phyloP scores from a whole-genome alignment of 2,888 invertebrate genomes.

The Alsophila aescularia region DNA sequence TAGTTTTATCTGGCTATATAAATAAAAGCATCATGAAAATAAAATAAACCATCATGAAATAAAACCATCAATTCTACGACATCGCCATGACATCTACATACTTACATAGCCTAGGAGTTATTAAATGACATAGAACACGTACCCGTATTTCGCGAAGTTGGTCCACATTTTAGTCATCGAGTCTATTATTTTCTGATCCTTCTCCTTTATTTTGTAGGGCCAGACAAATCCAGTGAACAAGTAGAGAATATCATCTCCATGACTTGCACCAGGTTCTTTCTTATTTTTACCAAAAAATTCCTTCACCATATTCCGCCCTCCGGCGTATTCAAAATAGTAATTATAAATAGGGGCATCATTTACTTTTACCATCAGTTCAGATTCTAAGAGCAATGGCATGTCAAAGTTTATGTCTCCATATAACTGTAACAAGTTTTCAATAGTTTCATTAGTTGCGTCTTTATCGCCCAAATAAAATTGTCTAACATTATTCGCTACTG shows the following conservation, averaged over 20 bases:
- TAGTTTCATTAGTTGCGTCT: constrained; percentile 58
- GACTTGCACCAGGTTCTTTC: constrained; percentile 54
- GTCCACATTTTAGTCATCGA: constrained; percentile 63
- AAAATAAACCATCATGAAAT: no score
- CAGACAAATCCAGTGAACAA: constrained; percentile 52
- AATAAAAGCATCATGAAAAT: no score
- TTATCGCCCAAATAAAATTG: constrained; percentile 72
- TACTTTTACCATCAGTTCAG: constrained; percentile 44
- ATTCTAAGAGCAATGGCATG: constrained; percentile 53
- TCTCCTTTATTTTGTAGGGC: constrained; percentile 46
- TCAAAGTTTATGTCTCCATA: constrained; percentile 61
- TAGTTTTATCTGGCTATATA: no score
- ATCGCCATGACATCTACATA: no score
- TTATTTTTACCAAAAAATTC: constrained; percentile 35
- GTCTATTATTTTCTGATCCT: constrained; percentile 52
- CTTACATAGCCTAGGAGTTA: no score
- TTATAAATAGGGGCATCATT: constrained; percentile 54
- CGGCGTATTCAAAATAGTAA: constrained; percentile 60
- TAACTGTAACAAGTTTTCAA: constrained; percentile 54
- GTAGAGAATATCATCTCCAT: constrained; percentile 62
- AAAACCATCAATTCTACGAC: no score
- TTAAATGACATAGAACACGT: no score
- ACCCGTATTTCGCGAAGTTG: constrained; percentile 68
- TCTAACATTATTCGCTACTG: constrained; percentile 49
- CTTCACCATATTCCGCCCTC: constrained; percentile 59